Evolutionary conservation across 2,888 invertebrate genomes (phyloP), one percentile per base, ranked within the genome.

Genomic region (Hololepta plana): DNA sequence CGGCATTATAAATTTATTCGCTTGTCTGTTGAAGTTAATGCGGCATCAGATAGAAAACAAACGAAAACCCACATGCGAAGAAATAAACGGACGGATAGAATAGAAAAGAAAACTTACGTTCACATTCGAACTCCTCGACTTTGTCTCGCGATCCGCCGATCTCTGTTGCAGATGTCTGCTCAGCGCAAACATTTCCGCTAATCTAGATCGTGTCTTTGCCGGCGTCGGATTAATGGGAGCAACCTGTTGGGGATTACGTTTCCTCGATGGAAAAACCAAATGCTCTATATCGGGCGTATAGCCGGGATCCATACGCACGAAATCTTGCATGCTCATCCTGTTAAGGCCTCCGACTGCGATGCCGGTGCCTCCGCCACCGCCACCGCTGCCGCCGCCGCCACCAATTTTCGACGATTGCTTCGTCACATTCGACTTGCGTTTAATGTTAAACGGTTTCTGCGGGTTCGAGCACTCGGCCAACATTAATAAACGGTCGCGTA

Each of bases 211-310:
- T 17, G 17, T 17, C 16, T 47, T 43, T n/a, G 29, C 24, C 20
- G 32, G 24, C 5, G 30, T 33, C 2, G 30, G 15, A 13, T 27
- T 50, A 39, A 41, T 37, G 25, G 59, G 53, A 34, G 58, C 57
- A 35, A 57, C 57, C 42, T 57, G 52, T 38, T 50, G 51, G 12
- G 47, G 46, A 35, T n/a, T n/a, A n/a, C n/a, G n/a, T n/a, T n/a
- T n/a, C 32, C 58, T 50, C 29, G 54, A 51, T 11, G 61, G 64
- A 35, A 64, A 64, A 29, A 64, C 64, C 35, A 64, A 51, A 40
- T 64, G 64, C 39, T 64, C 64, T 42, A 64, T 64, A 43, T 65
- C 63, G 31, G 63, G 55, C 25, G 59, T 60, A 41, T 59, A 60
- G 34, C 63, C 59, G 13, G 64, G 64, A 50, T 55, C 54, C 46